Percentiles rank a stretch among this genome's conserved stretches.
Evolutionary conservation across 64 coral and sea anemone species (phyloP).

Genomic region (Catalaphyllia jardinei): DNA sequence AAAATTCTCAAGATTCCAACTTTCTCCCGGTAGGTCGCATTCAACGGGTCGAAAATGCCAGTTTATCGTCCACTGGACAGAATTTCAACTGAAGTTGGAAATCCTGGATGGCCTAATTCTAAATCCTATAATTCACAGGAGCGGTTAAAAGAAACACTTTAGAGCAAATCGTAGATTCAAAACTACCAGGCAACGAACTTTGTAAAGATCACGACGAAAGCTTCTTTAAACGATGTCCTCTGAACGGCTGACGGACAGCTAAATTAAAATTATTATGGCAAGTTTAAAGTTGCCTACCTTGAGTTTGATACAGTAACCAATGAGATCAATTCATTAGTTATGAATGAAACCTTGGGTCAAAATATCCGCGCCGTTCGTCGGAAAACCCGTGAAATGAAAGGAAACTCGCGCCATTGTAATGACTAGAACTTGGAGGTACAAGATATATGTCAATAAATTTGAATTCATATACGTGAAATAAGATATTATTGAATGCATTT

Average conservation of each 20-base stretch:
- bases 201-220: neutral
- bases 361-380: neutral
- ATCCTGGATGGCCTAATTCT: too few species aligned
- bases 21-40: neutral
- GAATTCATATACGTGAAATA: neutral
- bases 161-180: neutral
- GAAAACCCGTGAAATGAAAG: neutral
- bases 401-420: too few species aligned
- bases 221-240: neutral
- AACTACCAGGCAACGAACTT: neutral
- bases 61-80: too few species aligned
- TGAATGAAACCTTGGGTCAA: neutral
- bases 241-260: neutral
- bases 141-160: neutral
- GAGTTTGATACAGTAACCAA: neutral
- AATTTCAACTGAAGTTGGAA: too few species aligned
- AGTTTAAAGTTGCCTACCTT: too few species aligned
- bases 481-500: neutral
- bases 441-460: too few species aligned
- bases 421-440: too few species aligned
- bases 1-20: neutral
- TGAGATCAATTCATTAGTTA: neutral
- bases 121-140: too few species aligned
- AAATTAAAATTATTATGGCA: neutral
- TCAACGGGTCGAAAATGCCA: neutral